Conservation (phyloP, 2,888 invertebrate species). For the Noctua fimbriata region DNA sequence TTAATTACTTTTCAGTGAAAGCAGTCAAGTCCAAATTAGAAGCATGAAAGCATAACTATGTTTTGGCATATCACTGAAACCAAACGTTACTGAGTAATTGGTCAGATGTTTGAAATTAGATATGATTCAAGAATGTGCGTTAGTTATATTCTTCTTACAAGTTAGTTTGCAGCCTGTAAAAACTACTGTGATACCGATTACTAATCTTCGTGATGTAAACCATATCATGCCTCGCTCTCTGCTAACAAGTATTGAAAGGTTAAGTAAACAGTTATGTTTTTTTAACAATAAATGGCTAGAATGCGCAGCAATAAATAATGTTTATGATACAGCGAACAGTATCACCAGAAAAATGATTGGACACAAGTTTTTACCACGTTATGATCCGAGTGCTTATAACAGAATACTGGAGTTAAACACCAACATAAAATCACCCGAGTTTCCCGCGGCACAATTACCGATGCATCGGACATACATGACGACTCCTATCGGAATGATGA, state of each 20-base stretch:
- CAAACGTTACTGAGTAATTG: constrained; percentile 22
- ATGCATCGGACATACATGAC: constrained; percentile 10
- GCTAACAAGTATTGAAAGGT: constrained; percentile 31
- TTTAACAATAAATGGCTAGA: constrained; percentile 52
- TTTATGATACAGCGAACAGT: constrained; percentile 34
- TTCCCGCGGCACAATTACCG: constrained; percentile 24
- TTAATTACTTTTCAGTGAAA: constrained; percentile 43
- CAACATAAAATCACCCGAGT: constrained; percentile 14
- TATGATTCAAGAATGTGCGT: constrained; percentile 58
- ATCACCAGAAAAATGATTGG: constrained; percentile 42
- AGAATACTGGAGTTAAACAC: constrained; percentile 19
- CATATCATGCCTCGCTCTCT: constrained; percentile 36
- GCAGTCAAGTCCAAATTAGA: constrained; percentile 3
- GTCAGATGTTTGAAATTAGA: constrained; percentile 42
- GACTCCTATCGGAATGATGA: constrained; percentile 23
- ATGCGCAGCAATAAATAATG: constrained; percentile 31
- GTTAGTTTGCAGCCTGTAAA: constrained; percentile 27
- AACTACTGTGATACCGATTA: constrained; percentile 44
- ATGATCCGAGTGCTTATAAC: constrained; percentile 16
- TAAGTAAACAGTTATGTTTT: constrained; percentile 42
- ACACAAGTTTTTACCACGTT: constrained; percentile 23
- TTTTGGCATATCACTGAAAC: constrained; percentile 17
- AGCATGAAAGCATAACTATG: constrained; percentile 36
- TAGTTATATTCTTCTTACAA: constrained; percentile 41
- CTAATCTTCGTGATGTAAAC: constrained; percentile 29